These are phyloP conservation scores for Phyllotreta striolata DNA, from an alignment of 2,888 invertebrate species.

Conservation along the genomic window DNA sequence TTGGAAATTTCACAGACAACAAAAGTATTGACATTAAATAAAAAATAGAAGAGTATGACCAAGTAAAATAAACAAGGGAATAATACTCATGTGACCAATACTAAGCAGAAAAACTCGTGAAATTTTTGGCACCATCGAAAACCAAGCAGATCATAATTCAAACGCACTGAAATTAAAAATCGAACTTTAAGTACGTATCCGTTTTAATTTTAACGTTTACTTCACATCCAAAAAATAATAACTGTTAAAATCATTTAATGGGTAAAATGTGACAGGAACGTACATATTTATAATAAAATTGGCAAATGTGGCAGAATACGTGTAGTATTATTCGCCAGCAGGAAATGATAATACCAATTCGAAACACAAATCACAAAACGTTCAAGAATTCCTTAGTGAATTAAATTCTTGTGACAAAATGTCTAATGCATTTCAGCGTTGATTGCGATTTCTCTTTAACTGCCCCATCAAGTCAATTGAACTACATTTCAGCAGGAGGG, in stretches of 20 bases:
- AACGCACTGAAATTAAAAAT: constrained; percentile 8
- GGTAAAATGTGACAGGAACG: too few relatives aligned
- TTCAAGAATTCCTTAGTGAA: constrained; percentile 1
- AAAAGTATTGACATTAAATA: constrained; percentile 20
- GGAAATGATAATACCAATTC: too few relatives aligned
- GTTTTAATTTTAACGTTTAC: background rate
- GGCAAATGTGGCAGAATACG: too few relatives aligned
- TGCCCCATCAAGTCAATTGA: too few relatives aligned
- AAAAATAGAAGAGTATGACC: constrained; percentile 1
- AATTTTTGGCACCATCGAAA: constrained; percentile 14
- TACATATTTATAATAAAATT: too few relatives aligned
- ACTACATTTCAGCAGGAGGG: too few relatives aligned
- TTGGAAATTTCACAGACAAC: constrained; percentile 7
- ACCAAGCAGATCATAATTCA: background rate
- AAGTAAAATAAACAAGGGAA: constrained; percentile 3
- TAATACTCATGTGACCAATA: constrained; percentile 11
- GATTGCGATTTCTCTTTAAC: constrained; percentile 6
- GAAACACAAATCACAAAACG: constrained; percentile 3
- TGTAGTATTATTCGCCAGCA: too few relatives aligned
- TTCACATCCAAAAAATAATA: too few relatives aligned
- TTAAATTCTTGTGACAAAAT: constrained; percentile 18
- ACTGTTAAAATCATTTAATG: too few relatives aligned
- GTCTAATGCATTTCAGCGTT: constrained; percentile 15
- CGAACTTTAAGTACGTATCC: background rate
- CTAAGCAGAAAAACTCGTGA: constrained; percentile 11